Conservation (phyloP, 1,140 invertebrate species). For the Bombus sibiricus region DNA sequence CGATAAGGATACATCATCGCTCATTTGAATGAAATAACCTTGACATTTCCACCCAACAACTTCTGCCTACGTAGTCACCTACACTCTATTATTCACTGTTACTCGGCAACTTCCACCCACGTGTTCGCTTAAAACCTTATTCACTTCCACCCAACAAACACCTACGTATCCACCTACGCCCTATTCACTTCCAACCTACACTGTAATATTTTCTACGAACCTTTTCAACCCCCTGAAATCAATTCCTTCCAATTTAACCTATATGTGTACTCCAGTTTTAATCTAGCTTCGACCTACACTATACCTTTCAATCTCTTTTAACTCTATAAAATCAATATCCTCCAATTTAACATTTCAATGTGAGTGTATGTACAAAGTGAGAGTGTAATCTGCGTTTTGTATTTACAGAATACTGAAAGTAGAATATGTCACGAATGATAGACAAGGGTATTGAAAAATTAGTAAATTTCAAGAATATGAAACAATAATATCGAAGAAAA, state of each 20-base stretch:
- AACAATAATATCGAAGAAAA: too few relatives aligned
- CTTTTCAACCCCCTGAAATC: background rate
- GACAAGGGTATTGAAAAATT: too few relatives aligned
- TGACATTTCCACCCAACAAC: background rate
- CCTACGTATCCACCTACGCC: background rate
- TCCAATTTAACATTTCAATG: background rate
- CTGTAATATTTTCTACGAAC: background rate
- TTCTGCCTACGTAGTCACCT: background rate
- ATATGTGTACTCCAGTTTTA: background rate
- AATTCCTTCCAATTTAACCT: background rate
- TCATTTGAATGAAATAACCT: background rate
- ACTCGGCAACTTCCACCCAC: background rate
- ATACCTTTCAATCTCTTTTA: background rate
- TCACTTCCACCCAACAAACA: background rate
- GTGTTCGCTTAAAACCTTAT: background rate
- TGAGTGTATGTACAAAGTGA: too few relatives aligned
- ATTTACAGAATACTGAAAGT: too few relatives aligned
- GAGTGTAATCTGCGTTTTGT: too few relatives aligned
- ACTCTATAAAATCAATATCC: background rate
- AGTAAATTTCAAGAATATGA: too few relatives aligned
- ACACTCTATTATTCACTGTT: background rate
- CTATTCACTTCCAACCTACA: background rate
- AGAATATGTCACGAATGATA: too few relatives aligned
- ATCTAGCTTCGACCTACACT: background rate
- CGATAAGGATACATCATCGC: background rate